Evolutionary conservation across 2,888 invertebrate genomes (phyloP).

Genomic region (Spilosoma lubricipeda): DNA sequence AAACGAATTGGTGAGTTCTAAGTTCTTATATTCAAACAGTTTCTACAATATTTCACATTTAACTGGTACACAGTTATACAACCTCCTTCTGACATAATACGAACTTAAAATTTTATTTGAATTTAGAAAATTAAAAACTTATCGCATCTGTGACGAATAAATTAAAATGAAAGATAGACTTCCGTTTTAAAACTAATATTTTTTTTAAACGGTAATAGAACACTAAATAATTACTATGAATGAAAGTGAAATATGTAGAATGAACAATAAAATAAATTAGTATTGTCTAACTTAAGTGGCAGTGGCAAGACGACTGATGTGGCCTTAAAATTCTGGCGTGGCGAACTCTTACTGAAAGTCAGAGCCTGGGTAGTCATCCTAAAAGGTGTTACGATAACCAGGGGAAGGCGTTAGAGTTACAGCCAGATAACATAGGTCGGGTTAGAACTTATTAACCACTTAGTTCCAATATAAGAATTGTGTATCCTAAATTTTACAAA

Average conservation of each 20-base stretch:
- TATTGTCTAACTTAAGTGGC: too few relatives aligned
- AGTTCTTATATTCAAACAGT: background rate
- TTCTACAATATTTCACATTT: constrained; percentile 1
- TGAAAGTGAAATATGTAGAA: background rate
- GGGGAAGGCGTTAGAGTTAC: too few relatives aligned
- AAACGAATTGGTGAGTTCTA: background rate
- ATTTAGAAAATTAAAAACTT: constrained; percentile 10
- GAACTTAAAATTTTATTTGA: background rate
- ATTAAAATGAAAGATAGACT: constrained; percentile 1
- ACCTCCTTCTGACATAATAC: constrained; percentile 22
- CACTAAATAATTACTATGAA: background rate
- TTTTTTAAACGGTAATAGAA: background rate
- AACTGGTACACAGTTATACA: constrained; percentile 15
- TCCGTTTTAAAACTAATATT: background rate
- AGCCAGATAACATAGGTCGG: too few relatives aligned
- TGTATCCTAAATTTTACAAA: too few relatives aligned
- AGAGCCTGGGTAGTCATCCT: too few relatives aligned
- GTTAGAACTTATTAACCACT: too few relatives aligned
- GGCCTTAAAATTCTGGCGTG: too few relatives aligned
- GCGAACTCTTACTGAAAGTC: too few relatives aligned
- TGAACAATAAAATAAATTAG: too few relatives aligned
- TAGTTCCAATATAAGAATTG: too few relatives aligned
- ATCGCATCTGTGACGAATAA: constrained; percentile 2
- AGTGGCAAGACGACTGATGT: too few relatives aligned
- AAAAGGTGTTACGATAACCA: too few relatives aligned